Conservation (phyloP, 2,797 vertebrate genomes). For the Morelia viridis region DNA sequence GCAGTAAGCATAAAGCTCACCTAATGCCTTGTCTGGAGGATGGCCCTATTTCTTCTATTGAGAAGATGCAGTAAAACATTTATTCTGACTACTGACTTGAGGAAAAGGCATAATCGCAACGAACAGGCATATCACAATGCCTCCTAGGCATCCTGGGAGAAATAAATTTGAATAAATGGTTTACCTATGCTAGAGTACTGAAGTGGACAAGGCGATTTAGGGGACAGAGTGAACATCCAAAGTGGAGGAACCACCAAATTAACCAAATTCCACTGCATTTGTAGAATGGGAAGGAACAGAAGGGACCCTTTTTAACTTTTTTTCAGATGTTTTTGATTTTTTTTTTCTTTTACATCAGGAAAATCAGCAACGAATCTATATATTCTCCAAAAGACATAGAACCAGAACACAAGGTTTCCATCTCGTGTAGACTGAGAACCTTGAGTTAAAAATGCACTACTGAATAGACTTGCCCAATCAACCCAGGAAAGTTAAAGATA, state of each 20-base stretch:
- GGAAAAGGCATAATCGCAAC: neutral
- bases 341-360: too few relatives aligned
- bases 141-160: neutral
- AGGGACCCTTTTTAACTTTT: neutral
- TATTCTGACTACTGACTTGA: neutral
- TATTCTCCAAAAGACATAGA: too few relatives aligned
- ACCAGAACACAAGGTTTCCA: too few relatives aligned
- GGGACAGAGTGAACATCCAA: too few relatives aligned
- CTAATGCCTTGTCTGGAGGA: neutral
- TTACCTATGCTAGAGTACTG: neutral
- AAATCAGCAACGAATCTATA: too few relatives aligned
- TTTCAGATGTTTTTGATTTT: too few relatives aligned
- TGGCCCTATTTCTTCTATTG: neutral
- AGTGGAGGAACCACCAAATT: neutral
- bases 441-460: too few relatives aligned
- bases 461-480: too few relatives aligned
- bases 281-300: neutral
- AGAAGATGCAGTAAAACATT: neutral
- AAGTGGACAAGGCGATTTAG: neutral
- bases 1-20: neutral
- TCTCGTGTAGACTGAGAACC: too few relatives aligned
- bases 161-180: neutral
- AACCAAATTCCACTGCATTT: neutral
- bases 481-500: too few relatives aligned
- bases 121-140: neutral